Conservation (phyloP, 2,113 vertebrate genomes). For the Cyanoliseus patagonus region DNA sequence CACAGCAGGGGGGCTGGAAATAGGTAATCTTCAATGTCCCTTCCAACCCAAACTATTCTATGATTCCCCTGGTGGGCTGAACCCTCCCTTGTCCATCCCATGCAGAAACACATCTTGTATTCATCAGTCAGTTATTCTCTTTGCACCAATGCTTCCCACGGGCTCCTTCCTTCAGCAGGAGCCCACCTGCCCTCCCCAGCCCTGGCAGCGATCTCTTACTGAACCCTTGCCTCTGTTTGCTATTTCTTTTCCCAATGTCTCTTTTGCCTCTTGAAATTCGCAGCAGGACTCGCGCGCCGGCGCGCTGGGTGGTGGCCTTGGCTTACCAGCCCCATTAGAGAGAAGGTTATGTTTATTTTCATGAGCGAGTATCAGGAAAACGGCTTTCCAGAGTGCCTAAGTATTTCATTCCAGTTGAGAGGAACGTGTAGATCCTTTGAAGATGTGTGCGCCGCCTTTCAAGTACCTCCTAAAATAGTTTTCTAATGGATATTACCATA, state of each 20-base stretch:
- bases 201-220: background rate
- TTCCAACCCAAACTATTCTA: background rate
- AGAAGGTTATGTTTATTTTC: constrained; percentile 21
- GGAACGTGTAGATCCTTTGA: background rate
- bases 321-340: background rate
- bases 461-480: constrained; percentile 3
- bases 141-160: background rate
- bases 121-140: background rate
- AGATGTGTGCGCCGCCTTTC: background rate
- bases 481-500: constrained; percentile 4
- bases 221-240: background rate
- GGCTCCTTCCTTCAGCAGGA: background rate
- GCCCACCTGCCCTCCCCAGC: background rate
- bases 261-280: background rate
- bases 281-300: accelerated
- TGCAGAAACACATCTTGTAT: background rate
- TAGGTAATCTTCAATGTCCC: background rate
- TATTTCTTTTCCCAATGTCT: background rate
- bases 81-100: background rate
- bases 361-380: background rate
- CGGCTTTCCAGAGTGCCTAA: background rate
- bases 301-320: background rate
- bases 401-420: background rate
- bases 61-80: background rate
- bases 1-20: background rate